Conservation (phyloP, 1,140 invertebrate genomes). For the Maniola jurtina region DNA sequence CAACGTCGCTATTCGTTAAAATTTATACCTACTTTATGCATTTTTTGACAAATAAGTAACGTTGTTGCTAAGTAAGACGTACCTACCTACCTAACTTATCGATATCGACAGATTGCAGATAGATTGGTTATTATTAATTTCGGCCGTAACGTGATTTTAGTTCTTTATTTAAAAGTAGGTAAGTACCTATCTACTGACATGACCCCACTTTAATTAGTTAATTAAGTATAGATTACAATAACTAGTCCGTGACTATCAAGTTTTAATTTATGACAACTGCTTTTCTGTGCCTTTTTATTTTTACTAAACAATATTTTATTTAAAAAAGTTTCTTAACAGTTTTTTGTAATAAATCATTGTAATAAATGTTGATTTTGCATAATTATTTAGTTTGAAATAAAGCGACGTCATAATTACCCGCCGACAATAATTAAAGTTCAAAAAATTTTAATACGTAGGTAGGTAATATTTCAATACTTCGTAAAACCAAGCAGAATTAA, state of each 20-base stretch:
- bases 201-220: neutral
- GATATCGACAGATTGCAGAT: too few relatives aligned
- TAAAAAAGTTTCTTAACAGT: neutral
- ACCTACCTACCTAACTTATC: too few relatives aligned
- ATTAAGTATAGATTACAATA: neutral
- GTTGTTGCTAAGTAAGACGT: too few relatives aligned
- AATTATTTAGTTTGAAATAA: neutral
- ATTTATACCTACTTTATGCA: too few relatives aligned
- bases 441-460: too few relatives aligned
- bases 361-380: neutral
- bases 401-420: neutral
- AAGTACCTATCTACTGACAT: neutral
- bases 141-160: too few relatives aligned
- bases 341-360: neutral
- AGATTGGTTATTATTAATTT: too few relatives aligned
- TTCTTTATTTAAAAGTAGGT: neutral
- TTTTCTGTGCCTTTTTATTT: neutral
- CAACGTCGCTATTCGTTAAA: too few relatives aligned
- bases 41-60: too few relatives aligned
- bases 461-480: too few relatives aligned
- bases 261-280: neutral
- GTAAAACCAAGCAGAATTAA: too few relatives aligned
- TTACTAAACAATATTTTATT: neutral
- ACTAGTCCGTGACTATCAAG: slow-evolving; percentile 1
- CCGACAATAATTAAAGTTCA: neutral